These are phyloP conservation scores for Tinea pellionella DNA, from an alignment of 2,888 invertebrate species.

Conservation along the genomic window DNA sequence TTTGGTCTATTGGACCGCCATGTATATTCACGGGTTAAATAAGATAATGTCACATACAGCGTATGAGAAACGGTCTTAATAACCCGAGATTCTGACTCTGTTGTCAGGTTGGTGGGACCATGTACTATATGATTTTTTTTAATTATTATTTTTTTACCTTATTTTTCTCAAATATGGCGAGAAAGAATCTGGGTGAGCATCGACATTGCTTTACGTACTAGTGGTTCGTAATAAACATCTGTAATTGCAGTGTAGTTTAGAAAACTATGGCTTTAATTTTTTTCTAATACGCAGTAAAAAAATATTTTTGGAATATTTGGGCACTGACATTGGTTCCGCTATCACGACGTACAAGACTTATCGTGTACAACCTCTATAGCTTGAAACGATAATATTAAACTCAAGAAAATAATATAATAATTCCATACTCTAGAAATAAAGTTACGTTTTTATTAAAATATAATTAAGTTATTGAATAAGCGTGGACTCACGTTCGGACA, in stretches of 20 bases:
- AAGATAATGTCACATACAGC: conserved; percentile 3
- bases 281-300: too few species aligned
- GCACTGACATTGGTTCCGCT: not conserved
- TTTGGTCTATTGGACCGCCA: not conserved
- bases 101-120: not conserved
- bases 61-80: not conserved
- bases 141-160: not conserved
- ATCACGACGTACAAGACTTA: not conserved
- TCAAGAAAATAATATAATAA: not conserved
- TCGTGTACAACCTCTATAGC: not conserved
- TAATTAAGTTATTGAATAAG: not conserved
- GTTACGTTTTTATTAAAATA: not conserved
- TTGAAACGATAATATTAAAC: not conserved
- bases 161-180: too few species aligned
- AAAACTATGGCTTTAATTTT: too few species aligned
- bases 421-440: not conserved
- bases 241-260: too few species aligned
- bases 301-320: too few species aligned
- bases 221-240: too few species aligned
- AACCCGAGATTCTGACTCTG: not conserved
- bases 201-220: too few species aligned
- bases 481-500: too few species aligned
- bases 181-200: too few species aligned
- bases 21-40: not conserved
- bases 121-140: not conserved